Conservation (phyloP, 2,797 vertebrate species). For the Pristis pectinata region DNA sequence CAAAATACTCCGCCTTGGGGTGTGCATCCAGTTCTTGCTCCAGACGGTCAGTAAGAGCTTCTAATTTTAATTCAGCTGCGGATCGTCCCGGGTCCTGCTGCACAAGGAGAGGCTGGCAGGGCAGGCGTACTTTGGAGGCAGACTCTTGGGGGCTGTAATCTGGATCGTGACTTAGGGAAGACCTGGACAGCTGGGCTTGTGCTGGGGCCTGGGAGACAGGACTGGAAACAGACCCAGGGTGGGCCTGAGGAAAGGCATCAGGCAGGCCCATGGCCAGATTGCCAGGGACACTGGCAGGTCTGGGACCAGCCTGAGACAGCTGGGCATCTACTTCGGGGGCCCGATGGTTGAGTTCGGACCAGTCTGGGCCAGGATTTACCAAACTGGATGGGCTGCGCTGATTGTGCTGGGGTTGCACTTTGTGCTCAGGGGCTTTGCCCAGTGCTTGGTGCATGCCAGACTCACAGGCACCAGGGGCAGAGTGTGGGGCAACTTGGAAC, state of each 20-base stretch:
- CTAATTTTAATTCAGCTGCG: conserved; percentile 78
- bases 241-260: not conserved
- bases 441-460: conserved; percentile 40
- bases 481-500: conserved; percentile 46
- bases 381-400: not conserved
- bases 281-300: not conserved
- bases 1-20: conserved; percentile 86
- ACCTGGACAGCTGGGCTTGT: conserved; percentile 38
- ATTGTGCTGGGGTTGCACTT: not conserved
- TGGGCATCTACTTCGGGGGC: not conserved
- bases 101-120: conserved; percentile 62
- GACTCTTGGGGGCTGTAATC: conserved; percentile 40
- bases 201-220: conserved; percentile 36
- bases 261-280: not conserved
- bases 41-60: conserved; percentile 82
- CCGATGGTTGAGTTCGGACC: not conserved
- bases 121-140: conserved; percentile 56
- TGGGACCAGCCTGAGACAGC: not conserved
- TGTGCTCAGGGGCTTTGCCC: conserved; percentile 36
- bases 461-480: conserved; percentile 37
- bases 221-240: conserved; percentile 11
- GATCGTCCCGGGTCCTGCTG: conserved; percentile 67
- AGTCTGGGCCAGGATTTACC: not conserved
- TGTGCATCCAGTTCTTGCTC: conserved; percentile 89
- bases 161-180: conserved; percentile 16